phyloP scores from a whole-genome alignment of 2,113 vertebrate species.

The Tursiops truncatus region DNA sequence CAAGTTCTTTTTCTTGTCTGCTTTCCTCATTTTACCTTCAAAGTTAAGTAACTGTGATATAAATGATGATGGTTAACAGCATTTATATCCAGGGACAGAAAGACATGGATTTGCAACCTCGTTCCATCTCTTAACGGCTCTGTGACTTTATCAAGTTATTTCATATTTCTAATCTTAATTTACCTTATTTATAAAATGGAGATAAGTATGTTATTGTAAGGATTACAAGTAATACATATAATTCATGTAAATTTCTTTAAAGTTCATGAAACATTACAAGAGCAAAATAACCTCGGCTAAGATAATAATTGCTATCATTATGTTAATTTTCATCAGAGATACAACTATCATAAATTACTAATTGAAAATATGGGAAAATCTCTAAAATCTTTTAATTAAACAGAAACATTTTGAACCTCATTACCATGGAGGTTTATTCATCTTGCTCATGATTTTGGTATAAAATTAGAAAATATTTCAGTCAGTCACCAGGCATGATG shows the following conservation, averaged over 20 bases:
- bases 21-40: background rate
- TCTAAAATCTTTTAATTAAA: constrained; percentile 43
- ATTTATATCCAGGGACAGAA: background rate
- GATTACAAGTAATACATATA: constrained; percentile 1
- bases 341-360: background rate
- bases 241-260: constrained; percentile 20
- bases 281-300: background rate
- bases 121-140: background rate
- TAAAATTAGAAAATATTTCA: constrained; percentile 54
- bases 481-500: background rate
- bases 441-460: background rate
- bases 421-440: constrained; percentile 23
- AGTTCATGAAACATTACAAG: constrained; percentile 34
- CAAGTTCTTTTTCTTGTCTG: background rate
- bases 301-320: background rate
- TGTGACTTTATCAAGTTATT: constrained; percentile 32
- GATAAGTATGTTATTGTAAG: background rate
- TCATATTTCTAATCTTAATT: background rate
- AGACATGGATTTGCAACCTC: background rate
- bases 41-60: background rate
- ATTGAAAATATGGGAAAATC: constrained; percentile 23
- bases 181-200: constrained; percentile 20
- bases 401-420: background rate
- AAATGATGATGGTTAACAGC: background rate
- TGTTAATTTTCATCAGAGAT: background rate